phyloP scores from a whole-genome alignment of 2,113 vertebrate species.

The Montifringilla adamsi region DNA sequence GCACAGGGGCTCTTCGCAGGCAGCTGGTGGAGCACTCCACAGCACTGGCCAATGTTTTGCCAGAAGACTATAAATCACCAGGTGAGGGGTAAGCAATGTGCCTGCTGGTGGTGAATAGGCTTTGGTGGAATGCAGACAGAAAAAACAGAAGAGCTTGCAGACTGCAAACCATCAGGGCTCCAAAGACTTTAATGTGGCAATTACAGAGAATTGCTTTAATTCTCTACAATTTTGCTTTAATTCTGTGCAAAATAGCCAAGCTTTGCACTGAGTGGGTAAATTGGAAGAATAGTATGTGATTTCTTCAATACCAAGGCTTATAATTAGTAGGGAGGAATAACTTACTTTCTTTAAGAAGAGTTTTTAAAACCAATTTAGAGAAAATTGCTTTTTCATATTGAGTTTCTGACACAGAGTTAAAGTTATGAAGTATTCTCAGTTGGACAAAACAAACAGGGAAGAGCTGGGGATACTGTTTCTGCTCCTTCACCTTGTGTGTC shows the following conservation, averaged over 20 bases:
- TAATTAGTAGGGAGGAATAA: neutral
- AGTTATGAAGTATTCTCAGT: neutral
- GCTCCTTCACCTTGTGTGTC: neutral
- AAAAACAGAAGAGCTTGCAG: neutral
- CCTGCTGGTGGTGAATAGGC: neutral
- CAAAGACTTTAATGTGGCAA: neutral
- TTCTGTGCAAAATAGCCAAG: neutral
- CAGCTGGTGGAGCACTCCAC: neutral
- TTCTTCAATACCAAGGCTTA: neutral
- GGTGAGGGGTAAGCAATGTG: neutral
- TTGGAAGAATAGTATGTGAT: neutral
- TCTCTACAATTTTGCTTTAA: neutral
- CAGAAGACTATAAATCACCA: neutral
- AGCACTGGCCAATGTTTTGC: fast-evolving
- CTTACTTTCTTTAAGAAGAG: neutral
- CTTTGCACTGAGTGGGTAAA: neutral
- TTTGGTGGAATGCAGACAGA: neutral
- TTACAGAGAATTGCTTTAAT: neutral
- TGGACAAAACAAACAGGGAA: neutral
- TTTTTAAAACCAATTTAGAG: neutral
- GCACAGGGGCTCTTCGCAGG: neutral
- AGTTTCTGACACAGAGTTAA: neutral
- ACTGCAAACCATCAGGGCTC: neutral
- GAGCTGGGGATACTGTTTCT: neutral
- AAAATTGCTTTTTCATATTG: neutral